Conservation (phyloP, 2,113 vertebrate species). For the Phodopus roborovskii region DNA sequence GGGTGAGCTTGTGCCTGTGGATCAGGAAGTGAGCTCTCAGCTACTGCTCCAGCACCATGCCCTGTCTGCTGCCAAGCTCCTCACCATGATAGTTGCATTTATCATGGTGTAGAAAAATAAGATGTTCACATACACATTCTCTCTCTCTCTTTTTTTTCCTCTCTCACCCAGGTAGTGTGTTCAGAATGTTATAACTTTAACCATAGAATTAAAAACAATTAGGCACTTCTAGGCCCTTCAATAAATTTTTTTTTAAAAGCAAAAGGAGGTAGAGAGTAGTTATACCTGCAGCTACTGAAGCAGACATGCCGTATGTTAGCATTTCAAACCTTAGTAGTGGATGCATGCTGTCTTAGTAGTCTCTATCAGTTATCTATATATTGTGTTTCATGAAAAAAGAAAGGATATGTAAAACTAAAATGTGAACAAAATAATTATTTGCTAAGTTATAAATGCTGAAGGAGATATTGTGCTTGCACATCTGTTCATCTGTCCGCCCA, state of each 20-base stretch:
- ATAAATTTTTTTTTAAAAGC: not conserved
- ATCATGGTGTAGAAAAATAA: not conserved
- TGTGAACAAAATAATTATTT: conserved; percentile 46
- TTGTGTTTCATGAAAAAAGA: conserved; percentile 32
- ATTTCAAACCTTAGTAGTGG: not conserved
- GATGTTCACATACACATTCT: not conserved
- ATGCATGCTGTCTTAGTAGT: not conserved
- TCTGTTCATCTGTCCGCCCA: not conserved
- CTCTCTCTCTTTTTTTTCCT: not conserved
- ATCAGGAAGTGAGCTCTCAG: not conserved
- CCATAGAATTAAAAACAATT: not conserved
- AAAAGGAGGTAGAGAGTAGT: not conserved
- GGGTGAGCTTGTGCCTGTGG: not conserved
- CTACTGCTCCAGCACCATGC: not conserved
- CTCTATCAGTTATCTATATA: not conserved
- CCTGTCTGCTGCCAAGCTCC: not conserved
- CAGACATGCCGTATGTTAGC: not conserved
- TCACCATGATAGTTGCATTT: not conserved
- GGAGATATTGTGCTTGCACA: not conserved
- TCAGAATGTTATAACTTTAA: not conserved
- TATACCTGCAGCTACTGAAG: not conserved
- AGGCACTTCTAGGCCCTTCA: not conserved
- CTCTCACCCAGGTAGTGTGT: not conserved
- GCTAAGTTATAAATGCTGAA: conserved; percentile 35
- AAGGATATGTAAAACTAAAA: conserved; percentile 4